These are phyloP conservation scores for Thryonomys swinderianus DNA, from an alignment of 2,113 vertebrate genomes.

Conservation along the genomic window DNA sequence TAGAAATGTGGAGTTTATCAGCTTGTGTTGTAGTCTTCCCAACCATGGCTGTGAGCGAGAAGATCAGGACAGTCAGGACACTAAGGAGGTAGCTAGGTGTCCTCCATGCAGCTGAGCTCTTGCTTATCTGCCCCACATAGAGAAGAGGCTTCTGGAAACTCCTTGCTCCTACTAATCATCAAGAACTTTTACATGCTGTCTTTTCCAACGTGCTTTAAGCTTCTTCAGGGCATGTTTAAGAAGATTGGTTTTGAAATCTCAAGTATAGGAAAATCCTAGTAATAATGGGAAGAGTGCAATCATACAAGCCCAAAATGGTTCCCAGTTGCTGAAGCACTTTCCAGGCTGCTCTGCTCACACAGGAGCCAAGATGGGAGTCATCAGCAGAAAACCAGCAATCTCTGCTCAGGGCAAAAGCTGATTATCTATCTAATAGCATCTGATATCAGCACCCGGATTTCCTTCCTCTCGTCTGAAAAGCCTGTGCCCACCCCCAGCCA, in stretches of 20 bases:
- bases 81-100: not conserved
- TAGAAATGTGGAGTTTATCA: not conserved
- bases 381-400: not conserved
- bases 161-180: not conserved
- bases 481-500: not conserved
- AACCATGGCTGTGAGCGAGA: no score
- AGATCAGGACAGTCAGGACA: rapidly evolving
- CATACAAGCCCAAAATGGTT: conserved; percentile 48
- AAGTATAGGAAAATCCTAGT: conserved; percentile 36
- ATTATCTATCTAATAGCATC: conserved; percentile 12
- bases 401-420: not conserved
- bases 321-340: not conserved
- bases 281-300: not conserved
- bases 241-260: conserved; percentile 59
- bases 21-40: not conserved
- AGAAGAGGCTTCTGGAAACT: not conserved
- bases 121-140: not conserved
- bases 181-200: not conserved
- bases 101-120: rapidly evolving
- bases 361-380: not conserved
- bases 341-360: conserved; percentile 39
- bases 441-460: conserved; percentile 3
- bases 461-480: not conserved
- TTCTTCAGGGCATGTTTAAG: conserved; percentile 21
- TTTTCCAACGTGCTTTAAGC: conserved; percentile 11